These are phyloP conservation scores for Rhabdophis nuchalis DNA, from an alignment of 2,797 vertebrate genomes.

Conservation along the genomic window DNA sequence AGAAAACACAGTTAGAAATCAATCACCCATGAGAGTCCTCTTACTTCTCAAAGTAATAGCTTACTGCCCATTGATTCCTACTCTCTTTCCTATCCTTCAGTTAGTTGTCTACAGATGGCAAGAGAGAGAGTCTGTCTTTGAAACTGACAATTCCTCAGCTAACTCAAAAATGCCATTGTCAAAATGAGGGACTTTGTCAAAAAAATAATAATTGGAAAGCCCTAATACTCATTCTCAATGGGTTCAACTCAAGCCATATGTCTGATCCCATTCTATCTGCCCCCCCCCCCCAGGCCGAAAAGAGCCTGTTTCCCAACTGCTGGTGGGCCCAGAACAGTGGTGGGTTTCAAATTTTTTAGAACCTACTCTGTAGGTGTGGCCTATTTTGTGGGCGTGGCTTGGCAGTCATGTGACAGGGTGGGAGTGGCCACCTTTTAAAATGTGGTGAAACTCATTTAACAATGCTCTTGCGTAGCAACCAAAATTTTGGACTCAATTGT, in stretches of 20 bases:
- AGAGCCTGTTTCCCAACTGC: too few species aligned
- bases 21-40: neutral
- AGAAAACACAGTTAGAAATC: neutral
- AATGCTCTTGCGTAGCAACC: too few species aligned
- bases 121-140: neutral
- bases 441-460: too few species aligned
- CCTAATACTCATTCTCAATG: neutral
- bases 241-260: neutral
- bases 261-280: neutral
- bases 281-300: too few species aligned
- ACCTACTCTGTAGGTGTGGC: too few species aligned
- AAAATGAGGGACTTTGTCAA: neutral
- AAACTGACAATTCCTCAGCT: neutral
- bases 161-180: neutral
- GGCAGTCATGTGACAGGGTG: too few species aligned
- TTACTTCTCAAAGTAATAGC: neutral
- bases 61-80: neutral
- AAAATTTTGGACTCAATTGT: too few species aligned
- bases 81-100: neutral
- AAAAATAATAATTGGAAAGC: neutral
- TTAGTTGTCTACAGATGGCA: neutral
- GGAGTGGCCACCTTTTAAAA: too few species aligned
- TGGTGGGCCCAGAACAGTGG: too few species aligned
- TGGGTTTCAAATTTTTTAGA: too few species aligned
- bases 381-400: too few species aligned